Conservation (phyloP, 2,113 vertebrate species). For the Chlorocebus sabaeus region DNA sequence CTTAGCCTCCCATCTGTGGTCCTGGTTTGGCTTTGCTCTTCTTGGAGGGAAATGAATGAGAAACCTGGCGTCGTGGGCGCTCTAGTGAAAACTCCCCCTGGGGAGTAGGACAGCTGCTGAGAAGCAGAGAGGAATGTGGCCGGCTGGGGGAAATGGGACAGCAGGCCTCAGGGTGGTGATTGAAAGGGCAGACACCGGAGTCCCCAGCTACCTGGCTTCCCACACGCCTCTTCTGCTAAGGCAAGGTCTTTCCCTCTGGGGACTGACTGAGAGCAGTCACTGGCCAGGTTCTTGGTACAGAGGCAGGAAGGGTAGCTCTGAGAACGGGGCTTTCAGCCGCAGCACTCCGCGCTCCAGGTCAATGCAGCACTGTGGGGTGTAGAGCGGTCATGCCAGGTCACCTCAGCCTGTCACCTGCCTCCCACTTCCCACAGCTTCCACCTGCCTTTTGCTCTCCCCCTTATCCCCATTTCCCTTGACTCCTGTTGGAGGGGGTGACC, state of each 20-base stretch:
- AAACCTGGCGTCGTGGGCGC: not conserved
- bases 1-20: not conserved
- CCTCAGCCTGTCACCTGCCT: not conserved
- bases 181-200: not conserved
- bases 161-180: slow-evolving; percentile 33
- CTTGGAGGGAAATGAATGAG: not conserved
- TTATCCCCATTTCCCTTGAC: not conserved
- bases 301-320: slow-evolving; percentile 92
- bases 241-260: slow-evolving; percentile 31
- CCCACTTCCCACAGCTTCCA: not conserved
- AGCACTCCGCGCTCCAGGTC: slow-evolving; percentile 89
- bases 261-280: slow-evolving; percentile 55
- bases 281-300: slow-evolving; percentile 74
- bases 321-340: slow-evolving; percentile 82
- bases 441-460: not conserved
- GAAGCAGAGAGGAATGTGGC: slow-evolving; percentile 37
- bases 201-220: not conserved
- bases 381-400: not conserved
- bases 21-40: not conserved
- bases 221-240: not conserved
- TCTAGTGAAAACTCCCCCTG: not conserved
- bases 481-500: not conserved
- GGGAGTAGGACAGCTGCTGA: not conserved
- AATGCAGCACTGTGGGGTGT: slow-evolving; percentile 87
- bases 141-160: not conserved